phyloP scores from a whole-genome alignment of 2,113 vertebrate genomes.

The Anarhynchus alexandrinus region DNA sequence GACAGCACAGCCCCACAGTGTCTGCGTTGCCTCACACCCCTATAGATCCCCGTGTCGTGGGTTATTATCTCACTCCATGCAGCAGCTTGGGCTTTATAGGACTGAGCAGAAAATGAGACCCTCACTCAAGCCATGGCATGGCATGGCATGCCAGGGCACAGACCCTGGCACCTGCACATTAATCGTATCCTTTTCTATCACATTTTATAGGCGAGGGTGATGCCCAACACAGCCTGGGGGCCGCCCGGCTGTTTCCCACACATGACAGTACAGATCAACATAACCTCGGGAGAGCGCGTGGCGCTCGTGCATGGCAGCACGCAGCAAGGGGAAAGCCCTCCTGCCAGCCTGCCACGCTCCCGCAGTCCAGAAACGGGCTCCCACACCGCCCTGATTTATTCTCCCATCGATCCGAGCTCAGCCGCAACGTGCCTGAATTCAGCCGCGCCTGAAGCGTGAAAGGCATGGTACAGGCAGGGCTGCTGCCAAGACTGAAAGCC shows the following conservation, averaged over 20 bases:
- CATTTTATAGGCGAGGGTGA: neutral
- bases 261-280: accelerated
- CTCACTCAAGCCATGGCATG: neutral
- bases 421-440: neutral
- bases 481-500: neutral
- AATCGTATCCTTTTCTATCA: neutral
- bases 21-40: neutral
- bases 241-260: neutral
- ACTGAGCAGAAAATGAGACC: neutral
- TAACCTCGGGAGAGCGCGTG: accelerated
- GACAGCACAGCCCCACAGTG: neutral
- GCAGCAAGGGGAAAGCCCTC: neutral
- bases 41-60: accelerated
- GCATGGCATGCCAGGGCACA: neutral
- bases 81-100: neutral
- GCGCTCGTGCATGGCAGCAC: neutral
- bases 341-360: neutral
- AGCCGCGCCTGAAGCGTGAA: neutral
- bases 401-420: neutral
- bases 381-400: neutral
- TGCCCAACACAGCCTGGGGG: neutral
- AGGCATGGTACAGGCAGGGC: neutral
- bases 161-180: accelerated
- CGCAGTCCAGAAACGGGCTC: neutral
- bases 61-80: accelerated